Conservation (phyloP, 2,113 vertebrate genomes). For the Aphelocoma coerulescens region DNA sequence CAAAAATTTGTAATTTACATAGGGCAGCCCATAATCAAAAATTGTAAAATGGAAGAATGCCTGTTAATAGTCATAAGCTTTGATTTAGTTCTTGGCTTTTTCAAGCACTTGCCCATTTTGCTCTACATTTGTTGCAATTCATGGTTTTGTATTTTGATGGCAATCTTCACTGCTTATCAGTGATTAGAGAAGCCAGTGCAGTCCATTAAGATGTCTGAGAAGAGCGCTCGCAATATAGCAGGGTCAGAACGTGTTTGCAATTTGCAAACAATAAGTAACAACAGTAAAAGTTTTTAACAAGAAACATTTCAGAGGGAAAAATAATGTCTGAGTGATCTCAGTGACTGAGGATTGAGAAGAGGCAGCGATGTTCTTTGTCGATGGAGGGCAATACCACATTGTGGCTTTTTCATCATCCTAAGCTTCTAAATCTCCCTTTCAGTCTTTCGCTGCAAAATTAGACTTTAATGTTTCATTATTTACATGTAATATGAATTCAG, state of each 20-base stretch:
- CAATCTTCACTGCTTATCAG: not conserved
- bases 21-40: not conserved
- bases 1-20: not conserved
- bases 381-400: not conserved
- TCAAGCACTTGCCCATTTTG: not conserved
- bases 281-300: not conserved
- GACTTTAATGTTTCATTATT: conserved; percentile 14
- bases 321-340: not conserved
- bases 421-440: not conserved
- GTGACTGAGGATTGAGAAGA: not conserved
- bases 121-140: not conserved
- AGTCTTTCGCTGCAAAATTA: not conserved
- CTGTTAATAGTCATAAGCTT: not conserved
- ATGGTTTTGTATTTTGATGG: not conserved
- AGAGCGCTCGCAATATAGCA: not conserved
- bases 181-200: not conserved
- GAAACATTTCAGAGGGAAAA: not conserved
- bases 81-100: not conserved
- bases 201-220: not conserved
- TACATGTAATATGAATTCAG: not conserved
- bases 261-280: not conserved
- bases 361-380: not conserved
- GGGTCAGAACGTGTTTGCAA: not conserved
- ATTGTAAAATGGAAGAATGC: not conserved
- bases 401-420: not conserved